Evolutionary conservation across 2,797 vertebrate species (phyloP).

Genomic region (Esox masquinongy): DNA sequence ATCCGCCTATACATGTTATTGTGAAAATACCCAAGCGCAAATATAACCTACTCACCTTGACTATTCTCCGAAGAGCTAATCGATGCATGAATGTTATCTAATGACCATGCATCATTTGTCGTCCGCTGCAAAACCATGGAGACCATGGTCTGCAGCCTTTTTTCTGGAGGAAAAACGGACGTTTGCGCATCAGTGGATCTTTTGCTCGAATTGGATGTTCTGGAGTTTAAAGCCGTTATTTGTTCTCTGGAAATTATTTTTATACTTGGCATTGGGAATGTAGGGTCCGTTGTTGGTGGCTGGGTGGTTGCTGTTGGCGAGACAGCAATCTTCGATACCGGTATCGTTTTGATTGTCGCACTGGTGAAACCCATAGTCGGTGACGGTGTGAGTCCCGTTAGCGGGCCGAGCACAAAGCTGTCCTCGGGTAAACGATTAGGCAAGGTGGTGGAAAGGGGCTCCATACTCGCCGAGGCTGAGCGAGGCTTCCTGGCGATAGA

Average conservation of each 20-base stretch:
- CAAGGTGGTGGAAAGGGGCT: conserved; percentile 46
- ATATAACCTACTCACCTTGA: conserved; percentile 67
- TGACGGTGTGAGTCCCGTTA: conserved; percentile 47
- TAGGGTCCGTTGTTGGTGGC: conserved; percentile 49
- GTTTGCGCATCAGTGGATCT: conserved; percentile 60
- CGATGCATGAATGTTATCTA: conserved; percentile 48
- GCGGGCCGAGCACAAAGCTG: conserved; percentile 47
- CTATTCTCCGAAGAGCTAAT: conserved; percentile 59
- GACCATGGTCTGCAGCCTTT: conserved; percentile 68
- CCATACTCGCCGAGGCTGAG: conserved; percentile 62
- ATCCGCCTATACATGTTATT: background rate
- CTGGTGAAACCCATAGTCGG: conserved; percentile 46
- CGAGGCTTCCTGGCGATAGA: conserved; percentile 62
- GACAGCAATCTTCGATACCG: conserved; percentile 19
- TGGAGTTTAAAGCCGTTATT: conserved; percentile 36
- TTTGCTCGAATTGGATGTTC: conserved; percentile 43
- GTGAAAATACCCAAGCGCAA: background rate
- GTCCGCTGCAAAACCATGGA: conserved; percentile 66
- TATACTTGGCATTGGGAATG: conserved; percentile 25
- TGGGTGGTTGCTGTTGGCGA: conserved; percentile 45
- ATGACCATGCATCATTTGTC: conserved; percentile 66
- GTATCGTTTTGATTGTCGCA: conserved; percentile 29
- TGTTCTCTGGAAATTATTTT: conserved; percentile 37
- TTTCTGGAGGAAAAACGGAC: conserved; percentile 57
- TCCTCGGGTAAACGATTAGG: conserved; percentile 49